Evolutionary conservation across 2,797 vertebrate species (phyloP), one percentile per base, ranked within the genome.

Genomic region (Peromyscus aztecus): DNA sequence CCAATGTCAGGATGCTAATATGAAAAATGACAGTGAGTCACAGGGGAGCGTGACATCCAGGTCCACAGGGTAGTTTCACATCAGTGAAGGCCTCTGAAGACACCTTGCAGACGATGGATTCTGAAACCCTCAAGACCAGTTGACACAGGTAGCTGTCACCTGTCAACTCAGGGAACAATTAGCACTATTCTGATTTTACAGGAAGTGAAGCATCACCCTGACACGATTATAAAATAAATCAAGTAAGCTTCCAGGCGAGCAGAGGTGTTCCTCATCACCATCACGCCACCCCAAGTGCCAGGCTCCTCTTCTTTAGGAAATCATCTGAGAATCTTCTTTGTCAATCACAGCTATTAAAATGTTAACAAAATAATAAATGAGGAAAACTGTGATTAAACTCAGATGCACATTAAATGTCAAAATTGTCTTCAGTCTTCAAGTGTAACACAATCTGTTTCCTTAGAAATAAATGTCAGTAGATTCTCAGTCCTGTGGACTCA

Each of bases 341-440:
- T 11, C 40, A 91, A n/a, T 61, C 49, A 31, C 46, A 73, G 5
- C 8, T 31, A 82, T 43, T 90, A 76, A 77, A 59, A 89, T 78
- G 21, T 82, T 73, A 69, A 37, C 31, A 63, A 95, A 65, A 71
- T 49, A 46, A 46, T 71, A 52, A 76, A 57, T 23, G 10, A 92
- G 65, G 7, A 29, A 63, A 49, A 65, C 71, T 29, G 27, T 23
- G 8, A 61, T 69, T 86, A 78, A 85, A 17, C 19, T 86, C 57
- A 65, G 59, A 49, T 55, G 59, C 2, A 46, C 27, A 52, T 55
- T 59, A 61, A 71, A 31, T 61, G 57, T 88, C 65, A 90, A 84
- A 88, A 46, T 63, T 69, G 86, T 61, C 75, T 76, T 46, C 23
- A 71, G 4, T 88, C 91, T 91, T 94, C 89, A 78, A 92, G 65